Base-by-base conservation (phyloP, 2,113 vertebrate genomes). In the Anhinga anhinga region DNA sequence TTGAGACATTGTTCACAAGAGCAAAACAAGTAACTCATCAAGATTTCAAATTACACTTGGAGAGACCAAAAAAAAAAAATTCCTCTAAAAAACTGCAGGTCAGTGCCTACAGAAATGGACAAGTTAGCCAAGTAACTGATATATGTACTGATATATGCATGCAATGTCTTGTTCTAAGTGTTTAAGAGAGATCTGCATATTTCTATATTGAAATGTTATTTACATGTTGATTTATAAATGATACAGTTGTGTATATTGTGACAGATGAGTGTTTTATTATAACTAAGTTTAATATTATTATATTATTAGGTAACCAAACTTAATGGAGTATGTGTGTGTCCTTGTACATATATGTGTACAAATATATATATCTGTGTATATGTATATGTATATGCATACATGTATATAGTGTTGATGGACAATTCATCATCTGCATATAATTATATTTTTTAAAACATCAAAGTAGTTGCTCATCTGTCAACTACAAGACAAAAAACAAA, bases 401-500 rank as follows among this genome's bases (percentile, higher is more conserved):
- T 78, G 29, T 71, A 30, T 94, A 90, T 82, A 94, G 22, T 93
- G 63, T 79, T 74, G 22, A 94, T 82, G 45, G 66, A 63, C 78
- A 92, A 90, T 80, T 93, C 63, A 71, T 93, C 67, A 74, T 94
- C 45, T 76, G 22, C 19, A 85, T 83, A 80, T 85, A 79, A 78
- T 78, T 91, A 62, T 50, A 23, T 82, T 81, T 95, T 91, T 56
- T 55, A 87, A 96, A 94, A 97, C 95, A 63, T 3, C 50, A 88
- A 82, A 69, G 30, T 42, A 82, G 29, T 97, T 90, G 58, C 58
- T 97, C 77, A 81, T 97, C 95, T 97, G 58, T 94, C 94, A 97
- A 81, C 82, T 94, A 65, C 63, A 95, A 90, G 72, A 76, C 49
- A 93, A 80, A 86, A 85, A 19, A 11, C 4, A 50, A 93, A 93